Percentiles rank a stretch among this genome's conserved stretches.
Conservation (phyloP, 2,888 invertebrate genomes). For the Brachyptera risi region DNA sequence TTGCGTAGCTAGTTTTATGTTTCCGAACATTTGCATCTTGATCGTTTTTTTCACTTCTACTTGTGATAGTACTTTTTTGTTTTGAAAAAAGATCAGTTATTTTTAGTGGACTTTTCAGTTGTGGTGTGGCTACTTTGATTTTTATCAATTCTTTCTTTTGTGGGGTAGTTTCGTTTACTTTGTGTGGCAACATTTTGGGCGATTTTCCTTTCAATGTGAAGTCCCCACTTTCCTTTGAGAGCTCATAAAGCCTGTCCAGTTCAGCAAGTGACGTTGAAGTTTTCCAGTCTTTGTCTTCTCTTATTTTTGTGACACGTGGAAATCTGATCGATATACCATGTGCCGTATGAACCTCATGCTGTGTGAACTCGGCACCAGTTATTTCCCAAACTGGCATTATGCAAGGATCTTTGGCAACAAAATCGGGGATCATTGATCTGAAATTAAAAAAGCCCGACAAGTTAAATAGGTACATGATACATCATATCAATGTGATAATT, state of each 20-base stretch:
- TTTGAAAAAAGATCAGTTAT: neutral
- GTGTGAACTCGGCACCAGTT: constrained; percentile 60
- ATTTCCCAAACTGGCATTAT: constrained; percentile 91
- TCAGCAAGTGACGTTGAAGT: constrained; percentile 77
- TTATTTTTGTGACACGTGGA: constrained; percentile 78
- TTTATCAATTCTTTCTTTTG: neutral
- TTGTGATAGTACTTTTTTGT: neutral
- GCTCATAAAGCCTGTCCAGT: constrained; percentile 60
- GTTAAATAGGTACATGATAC: too few species aligned
- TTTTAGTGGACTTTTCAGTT: too few species aligned
- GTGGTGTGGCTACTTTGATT: too few species aligned
- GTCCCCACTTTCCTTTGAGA: constrained; percentile 63
- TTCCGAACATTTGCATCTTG: neutral
- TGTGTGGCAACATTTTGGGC: neutral
- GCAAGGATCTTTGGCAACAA: constrained; percentile 72
- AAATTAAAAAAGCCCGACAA: too few species aligned
- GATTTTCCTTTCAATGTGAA: constrained; percentile 45
- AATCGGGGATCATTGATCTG: constrained; percentile 77
- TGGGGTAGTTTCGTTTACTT: neutral
- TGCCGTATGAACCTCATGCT: constrained; percentile 73
- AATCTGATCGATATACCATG: constrained; percentile 91
- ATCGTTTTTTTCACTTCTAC: neutral
- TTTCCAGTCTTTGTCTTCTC: constrained; percentile 81
- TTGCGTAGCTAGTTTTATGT: too few species aligned
- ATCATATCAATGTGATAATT: too few species aligned